phyloP scores from a whole-genome alignment of 2,888 invertebrate species.

The Leucozona laternaria region DNA sequence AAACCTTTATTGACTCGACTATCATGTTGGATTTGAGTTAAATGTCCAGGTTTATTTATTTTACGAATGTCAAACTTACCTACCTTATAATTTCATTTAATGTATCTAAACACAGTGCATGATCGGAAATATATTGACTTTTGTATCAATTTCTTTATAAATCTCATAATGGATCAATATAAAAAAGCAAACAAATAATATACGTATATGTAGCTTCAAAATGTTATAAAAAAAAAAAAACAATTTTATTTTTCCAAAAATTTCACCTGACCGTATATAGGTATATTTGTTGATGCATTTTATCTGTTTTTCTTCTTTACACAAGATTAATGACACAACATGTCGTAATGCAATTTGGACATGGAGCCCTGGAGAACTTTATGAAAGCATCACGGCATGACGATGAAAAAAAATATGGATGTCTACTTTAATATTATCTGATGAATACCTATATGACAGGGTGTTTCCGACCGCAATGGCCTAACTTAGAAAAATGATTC shows the following conservation, averaged over 20 bases:
- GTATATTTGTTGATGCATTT: slow-evolving; percentile 14
- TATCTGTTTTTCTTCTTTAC: slow-evolving; percentile 50
- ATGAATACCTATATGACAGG: not conserved
- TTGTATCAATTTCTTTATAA: not conserved
- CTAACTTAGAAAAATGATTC: no score
- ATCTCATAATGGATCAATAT: not conserved
- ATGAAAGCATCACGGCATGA: slow-evolving; percentile 44
- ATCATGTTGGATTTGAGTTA: no score
- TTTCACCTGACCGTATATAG: slow-evolving; percentile 20
- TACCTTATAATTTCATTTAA: no score
- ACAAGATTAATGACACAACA: slow-evolving; percentile 69
- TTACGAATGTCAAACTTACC: no score
- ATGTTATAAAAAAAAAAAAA: not conserved
- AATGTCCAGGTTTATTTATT: no score
- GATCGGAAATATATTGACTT: no score
- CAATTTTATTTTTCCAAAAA: slow-evolving; percentile 31
- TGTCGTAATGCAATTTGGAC: slow-evolving; percentile 59
- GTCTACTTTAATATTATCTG: not conserved
- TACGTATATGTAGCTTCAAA: not conserved
- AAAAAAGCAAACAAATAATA: slow-evolving; percentile 3
- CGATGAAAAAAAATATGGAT: slow-evolving; percentile 26
- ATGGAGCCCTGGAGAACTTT: slow-evolving; percentile 54
- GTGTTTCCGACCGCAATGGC: no score
- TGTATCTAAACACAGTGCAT: no score
- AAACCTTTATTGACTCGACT: no score